A percentile compares a stretch with the other conserved stretches of the same genome.
Evolutionary conservation across 1,140 invertebrate genomes (phyloP).

Genomic region (Cataglyphis hispanica): DNA sequence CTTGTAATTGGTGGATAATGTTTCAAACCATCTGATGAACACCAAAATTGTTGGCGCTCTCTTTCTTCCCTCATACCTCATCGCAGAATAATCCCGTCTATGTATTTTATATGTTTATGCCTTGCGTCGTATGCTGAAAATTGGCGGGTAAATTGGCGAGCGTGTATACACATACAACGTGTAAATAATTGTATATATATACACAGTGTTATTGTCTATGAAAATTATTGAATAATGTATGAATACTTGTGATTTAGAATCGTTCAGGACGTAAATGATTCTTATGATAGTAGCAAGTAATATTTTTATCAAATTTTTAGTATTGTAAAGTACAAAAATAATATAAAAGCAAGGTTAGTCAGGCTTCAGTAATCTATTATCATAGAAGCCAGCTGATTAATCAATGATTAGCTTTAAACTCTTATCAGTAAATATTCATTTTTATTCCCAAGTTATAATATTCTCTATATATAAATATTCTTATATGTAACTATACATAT

Average conservation of each 20-base stretch:
- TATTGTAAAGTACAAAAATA: neutral
- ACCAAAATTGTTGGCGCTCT: too few relatives aligned
- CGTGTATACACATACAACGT: neutral
- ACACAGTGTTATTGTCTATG: neutral
- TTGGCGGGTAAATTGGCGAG: constrained; percentile 32
- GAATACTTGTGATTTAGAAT: neutral
- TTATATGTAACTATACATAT: neutral
- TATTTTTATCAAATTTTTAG: neutral
- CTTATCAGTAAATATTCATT: neutral
- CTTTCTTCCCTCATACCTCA: too few relatives aligned
- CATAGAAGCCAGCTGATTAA: neutral
- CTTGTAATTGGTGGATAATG: too few relatives aligned
- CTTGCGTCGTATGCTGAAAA: constrained; percentile 11
- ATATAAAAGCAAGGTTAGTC: constrained; percentile 14
- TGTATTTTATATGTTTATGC: too few relatives aligned
- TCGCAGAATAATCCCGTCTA: too few relatives aligned
- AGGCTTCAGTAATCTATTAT: neutral
- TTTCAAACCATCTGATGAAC: too few relatives aligned
- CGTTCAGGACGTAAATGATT: neutral
- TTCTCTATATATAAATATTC: neutral
- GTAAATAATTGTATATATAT: neutral
- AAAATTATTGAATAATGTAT: neutral
- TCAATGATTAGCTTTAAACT: constrained; percentile 3
- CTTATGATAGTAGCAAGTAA: neutral
- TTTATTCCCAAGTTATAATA: neutral